These are phyloP conservation scores for Lampris incognitus DNA, from an alignment of 2,113 vertebrate species.

Conservation along the genomic window DNA sequence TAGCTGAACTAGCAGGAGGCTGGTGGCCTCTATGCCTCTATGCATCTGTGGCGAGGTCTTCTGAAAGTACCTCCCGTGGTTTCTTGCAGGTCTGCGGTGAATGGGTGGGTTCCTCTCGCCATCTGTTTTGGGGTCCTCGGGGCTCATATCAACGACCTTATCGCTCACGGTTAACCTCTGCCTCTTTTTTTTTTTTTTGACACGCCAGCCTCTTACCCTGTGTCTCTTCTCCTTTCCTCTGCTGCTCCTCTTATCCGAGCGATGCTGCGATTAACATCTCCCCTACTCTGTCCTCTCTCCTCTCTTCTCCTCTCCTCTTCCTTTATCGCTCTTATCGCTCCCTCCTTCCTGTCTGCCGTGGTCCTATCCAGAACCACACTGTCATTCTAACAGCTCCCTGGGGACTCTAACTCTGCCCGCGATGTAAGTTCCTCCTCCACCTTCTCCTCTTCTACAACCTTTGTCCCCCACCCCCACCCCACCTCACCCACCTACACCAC, in stretches of 20 bases:
- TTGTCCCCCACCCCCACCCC: slow-evolving; percentile 65
- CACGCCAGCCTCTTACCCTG: slow-evolving; percentile 36
- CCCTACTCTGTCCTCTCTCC: slow-evolving; percentile 57
- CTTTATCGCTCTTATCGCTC: slow-evolving; percentile 60
- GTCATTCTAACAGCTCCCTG: slow-evolving; percentile 99
- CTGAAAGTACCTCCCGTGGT: slow-evolving; percentile 2
- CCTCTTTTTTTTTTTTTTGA: slow-evolving; percentile 13
- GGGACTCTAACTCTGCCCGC: slow-evolving; percentile 96
- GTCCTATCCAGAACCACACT: slow-evolving; percentile 98
- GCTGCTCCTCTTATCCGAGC: slow-evolving; percentile 38
- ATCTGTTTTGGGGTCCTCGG: slow-evolving; percentile 31
- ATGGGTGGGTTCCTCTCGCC: slow-evolving; percentile 48
- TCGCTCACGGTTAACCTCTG: slow-evolving; percentile 28
- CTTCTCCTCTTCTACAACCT: slow-evolving; percentile 81
- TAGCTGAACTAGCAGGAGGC: neutral
- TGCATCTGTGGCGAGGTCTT: slow-evolving; percentile 13
- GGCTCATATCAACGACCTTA: slow-evolving; percentile 23
- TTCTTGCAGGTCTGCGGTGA: slow-evolving; percentile 56
- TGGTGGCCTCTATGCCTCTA: neutral
- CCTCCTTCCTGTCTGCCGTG: slow-evolving; percentile 85
- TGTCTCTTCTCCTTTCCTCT: slow-evolving; percentile 45
- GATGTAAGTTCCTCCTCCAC: slow-evolving; percentile 94
- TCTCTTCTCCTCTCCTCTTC: slow-evolving; percentile 42
- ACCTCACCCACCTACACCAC: slow-evolving; percentile 18
- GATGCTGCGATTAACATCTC: slow-evolving; percentile 66